A percentile compares a stretch with the other conserved stretches of the same genome.
Evolutionary conservation across 2,113 vertebrate species (phyloP).

Genomic region (zebrafish (Danio rerio)): GRCz12tu NC_133191.1:8735001-8735500

Average conservation of each 20-base stretch:
- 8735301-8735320: constrained; percentile 48
- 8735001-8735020: not conserved
- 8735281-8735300: constrained; percentile 50
- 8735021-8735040: constrained; percentile 5
- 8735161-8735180: constrained; percentile 22
- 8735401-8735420: constrained; percentile 62
- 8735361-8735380: constrained; percentile 22
- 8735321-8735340: constrained; percentile 55
- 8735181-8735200: constrained; percentile 17
- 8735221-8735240: constrained; percentile 88
- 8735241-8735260: constrained; percentile 91
- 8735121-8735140: not conserved
- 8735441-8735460: constrained; percentile 27
- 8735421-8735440: constrained; percentile 72
- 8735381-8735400: constrained; percentile 40
- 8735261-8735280: constrained; percentile 65
- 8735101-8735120: not conserved
- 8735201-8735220: constrained; percentile 87
- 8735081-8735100: constrained; percentile 19
- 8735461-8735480: constrained; percentile 50
- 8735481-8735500: constrained; percentile 63
- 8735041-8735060: not conserved
- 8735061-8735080: not conserved
- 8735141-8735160: not conserved
- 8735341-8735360: not conserved